Evolutionary conservation across 2,797 vertebrate species (phyloP).

Genomic region (Alcedo quadribrachys): DNA sequence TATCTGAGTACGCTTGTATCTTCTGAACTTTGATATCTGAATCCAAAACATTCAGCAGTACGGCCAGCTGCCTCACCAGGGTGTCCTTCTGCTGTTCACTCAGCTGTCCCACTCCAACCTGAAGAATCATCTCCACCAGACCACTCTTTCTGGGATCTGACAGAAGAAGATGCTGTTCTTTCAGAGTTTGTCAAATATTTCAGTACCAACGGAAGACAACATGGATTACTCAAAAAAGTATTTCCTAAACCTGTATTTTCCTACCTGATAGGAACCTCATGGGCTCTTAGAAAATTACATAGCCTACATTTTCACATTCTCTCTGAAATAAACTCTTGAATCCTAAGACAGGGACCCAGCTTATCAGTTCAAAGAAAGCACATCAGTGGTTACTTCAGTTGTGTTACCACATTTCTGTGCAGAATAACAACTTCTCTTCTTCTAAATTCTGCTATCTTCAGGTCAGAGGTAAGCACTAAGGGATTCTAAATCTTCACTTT

Average conservation of each 20-base stretch:
- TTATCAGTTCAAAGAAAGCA: background rate
- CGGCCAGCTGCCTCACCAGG: conserved; percentile 87
- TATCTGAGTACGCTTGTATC: conserved; percentile 86
- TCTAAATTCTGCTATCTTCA: background rate
- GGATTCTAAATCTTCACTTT: background rate
- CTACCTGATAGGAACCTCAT: background rate
- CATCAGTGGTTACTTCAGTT: background rate
- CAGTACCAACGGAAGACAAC: background rate
- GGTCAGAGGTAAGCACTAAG: background rate
- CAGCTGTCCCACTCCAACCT: conserved; percentile 85
- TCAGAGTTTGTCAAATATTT: background rate
- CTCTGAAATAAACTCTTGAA: background rate
- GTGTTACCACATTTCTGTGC: background rate
- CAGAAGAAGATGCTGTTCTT: background rate
- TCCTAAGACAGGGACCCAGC: background rate
- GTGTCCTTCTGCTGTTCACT: conserved; percentile 88
- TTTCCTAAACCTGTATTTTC: background rate
- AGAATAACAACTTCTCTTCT: background rate
- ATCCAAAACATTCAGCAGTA: conserved; percentile 86
- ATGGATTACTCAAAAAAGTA: background rate
- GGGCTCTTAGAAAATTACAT: background rate
- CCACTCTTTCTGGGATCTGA: conserved; percentile 84
- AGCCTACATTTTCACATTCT: background rate
- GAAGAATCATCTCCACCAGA: conserved; percentile 90
- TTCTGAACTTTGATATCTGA: conserved; percentile 84